Evolutionary conservation across 2,797 vertebrate genomes (phyloP).

Genomic region (Enteromius treurensis): DNA sequence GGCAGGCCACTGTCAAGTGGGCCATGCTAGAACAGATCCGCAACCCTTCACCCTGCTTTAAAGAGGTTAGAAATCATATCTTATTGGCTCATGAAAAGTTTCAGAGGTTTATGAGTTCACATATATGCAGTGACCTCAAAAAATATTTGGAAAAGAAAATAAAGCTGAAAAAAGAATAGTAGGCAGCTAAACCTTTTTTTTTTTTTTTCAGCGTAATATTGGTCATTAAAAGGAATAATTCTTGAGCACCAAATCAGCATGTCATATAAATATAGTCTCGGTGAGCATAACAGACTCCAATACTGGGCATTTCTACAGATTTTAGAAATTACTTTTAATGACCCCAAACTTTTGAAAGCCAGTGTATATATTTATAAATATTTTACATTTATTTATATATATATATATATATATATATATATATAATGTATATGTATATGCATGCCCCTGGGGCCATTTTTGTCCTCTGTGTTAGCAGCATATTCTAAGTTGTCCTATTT

Average conservation of each 20-base stretch:
- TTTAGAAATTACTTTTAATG: neutral
- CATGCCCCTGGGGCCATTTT: neutral
- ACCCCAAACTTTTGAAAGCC: neutral
- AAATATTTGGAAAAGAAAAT: neutral
- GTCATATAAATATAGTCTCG: neutral
- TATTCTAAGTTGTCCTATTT: neutral
- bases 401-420: neutral
- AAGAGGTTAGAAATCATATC: conserved; percentile 82
- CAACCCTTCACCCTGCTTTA: conserved; percentile 96
- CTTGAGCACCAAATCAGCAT: neutral
- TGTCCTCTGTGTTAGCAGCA: neutral
- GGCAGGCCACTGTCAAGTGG: conserved; percentile 98
- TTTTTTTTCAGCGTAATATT: neutral
- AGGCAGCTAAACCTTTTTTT: neutral
- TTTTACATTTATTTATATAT: neutral
- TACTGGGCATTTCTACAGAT: neutral
- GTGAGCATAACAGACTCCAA: neutral
- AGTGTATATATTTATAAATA: neutral
- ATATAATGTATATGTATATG: neutral
- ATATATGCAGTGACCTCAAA: neutral
- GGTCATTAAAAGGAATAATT: neutral
- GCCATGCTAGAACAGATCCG: conserved; percentile 99
- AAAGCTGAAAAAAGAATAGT: neutral
- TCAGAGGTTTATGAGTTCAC: neutral
- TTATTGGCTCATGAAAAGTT: neutral